Base-by-base conservation (phyloP, 2,888 invertebrate species). In the Galeopsomyia nigrocyanea region DNA sequence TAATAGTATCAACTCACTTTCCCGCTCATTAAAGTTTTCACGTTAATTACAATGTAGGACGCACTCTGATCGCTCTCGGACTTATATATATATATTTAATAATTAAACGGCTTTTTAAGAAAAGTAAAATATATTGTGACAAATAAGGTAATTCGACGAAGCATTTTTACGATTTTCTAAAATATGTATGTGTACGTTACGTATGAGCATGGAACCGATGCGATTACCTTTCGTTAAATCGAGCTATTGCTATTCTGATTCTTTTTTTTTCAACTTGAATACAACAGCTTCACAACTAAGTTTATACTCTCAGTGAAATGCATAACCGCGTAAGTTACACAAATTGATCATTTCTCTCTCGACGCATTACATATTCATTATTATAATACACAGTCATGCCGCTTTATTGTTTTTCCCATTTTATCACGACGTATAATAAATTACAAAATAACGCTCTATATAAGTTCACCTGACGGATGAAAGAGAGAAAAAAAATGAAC, bases 311-410 rank as follows among this genome's bases (percentile, higher is more conserved):
- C 65, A 55, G 46, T 31, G 46, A 69, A n/a, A 55, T 63, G 65
- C 46, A 55, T 65, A 73, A 72, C 58, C 31, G 16, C 51, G 51
- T 14, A 39, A 6, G 69, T 73, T 61, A 66, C 47, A 66, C 50
- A 62, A 46, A 21, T 46, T 57, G 58, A 49, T 60, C 22, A 19
- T 51, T 68, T 50, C 16, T 46, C 50, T 57, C 46, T 22, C 21
- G 58, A 21, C 39, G 21, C 56, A 62, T 57, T 57, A 53, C 21
- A 58, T 56, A 64, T 49, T 26, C 57, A 62, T 58, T 63, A 71
- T 76, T 84, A 84, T 85, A 81, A 82, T 84, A 85, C 39, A 39
- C 84, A 85, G 79, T 82, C 80, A 80, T 80, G 80, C 3, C 80
- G 78, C 79, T 82, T 62, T 55, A 67, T 64, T 60, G 46, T 53